phyloP scores from a whole-genome alignment of 2,888 invertebrate species.

The Neelides folsomi region DNA sequence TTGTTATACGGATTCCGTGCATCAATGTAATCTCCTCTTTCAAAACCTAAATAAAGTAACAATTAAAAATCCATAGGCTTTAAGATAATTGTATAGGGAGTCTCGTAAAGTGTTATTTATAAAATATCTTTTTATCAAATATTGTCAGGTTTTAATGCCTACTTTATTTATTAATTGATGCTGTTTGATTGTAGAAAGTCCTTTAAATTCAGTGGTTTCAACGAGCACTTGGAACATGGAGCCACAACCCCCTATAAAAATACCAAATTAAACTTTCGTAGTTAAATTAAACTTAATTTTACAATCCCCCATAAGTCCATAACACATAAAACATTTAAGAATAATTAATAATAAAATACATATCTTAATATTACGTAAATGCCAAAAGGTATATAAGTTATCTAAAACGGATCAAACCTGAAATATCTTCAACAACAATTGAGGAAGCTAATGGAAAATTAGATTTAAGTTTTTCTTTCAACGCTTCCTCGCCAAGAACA shows the following conservation, averaged over 20 bases:
- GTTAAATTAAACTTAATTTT: neutral
- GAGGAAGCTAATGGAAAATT: constrained; percentile 50
- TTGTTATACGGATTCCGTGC: constrained; percentile 69
- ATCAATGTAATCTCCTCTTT: constrained; percentile 65
- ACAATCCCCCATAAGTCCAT: neutral
- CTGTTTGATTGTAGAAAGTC: constrained; percentile 56
- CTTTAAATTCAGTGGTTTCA: constrained; percentile 55
- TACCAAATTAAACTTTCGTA: constrained; percentile 2
- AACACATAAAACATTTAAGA: neutral
- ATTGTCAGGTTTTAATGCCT: constrained; percentile 16
- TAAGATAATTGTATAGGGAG: neutral
- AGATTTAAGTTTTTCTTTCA: constrained; percentile 39
- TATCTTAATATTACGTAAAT: neutral
- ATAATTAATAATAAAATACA: neutral
- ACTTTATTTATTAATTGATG: constrained; percentile 58
- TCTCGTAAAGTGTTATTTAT: neutral
- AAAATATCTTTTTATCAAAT: neutral
- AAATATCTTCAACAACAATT: constrained; percentile 56
- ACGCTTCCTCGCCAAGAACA: constrained; percentile 36
- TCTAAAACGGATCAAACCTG: constrained; percentile 39
- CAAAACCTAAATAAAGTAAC: constrained; percentile 42
- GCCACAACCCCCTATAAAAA: constrained; percentile 55
- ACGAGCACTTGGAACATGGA: constrained; percentile 64
- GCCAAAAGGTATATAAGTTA: neutral
- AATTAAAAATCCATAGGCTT: constrained; percentile 1